These are phyloP conservation scores for Megalops atlanticus DNA, from an alignment of 2,113 vertebrate species.

Conservation along the genomic window DNA sequence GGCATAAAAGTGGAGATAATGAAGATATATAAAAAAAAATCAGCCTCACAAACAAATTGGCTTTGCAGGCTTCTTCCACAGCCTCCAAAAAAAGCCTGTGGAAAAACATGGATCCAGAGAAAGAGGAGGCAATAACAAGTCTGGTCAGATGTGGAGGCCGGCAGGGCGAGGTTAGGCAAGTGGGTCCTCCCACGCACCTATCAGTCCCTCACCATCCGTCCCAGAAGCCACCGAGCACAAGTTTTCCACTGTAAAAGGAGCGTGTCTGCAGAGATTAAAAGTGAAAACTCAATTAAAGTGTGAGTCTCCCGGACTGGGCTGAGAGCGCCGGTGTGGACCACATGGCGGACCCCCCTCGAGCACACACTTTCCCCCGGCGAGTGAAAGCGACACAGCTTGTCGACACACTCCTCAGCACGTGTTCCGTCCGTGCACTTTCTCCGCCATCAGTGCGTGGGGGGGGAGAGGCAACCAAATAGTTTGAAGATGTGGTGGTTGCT, in stretches of 20 bases:
- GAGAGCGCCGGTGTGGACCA: constrained; percentile 32
- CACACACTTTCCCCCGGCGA: not conserved
- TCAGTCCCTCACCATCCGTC: no score
- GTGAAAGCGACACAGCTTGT: constrained; percentile 26
- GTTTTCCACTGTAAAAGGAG: no score
- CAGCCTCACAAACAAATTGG: no score
- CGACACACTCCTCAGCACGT: constrained; percentile 7
- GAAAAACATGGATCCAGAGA: not conserved
- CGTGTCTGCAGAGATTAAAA: no score
- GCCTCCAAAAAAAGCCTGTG: not conserved
- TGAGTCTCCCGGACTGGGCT: constrained; percentile 16
- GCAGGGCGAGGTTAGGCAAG: no score
- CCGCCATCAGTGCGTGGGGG: not conserved
- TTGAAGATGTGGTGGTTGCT: constrained; percentile 21
- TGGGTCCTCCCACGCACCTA: no score
- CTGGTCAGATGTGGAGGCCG: no score
- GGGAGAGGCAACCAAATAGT: constrained; percentile 5
- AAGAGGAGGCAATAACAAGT: not conserved
- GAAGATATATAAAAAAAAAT: no score
- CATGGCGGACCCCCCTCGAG: constrained; percentile 14
- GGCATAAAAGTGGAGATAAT: no score
- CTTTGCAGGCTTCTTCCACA: not conserved
- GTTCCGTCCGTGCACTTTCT: constrained; percentile 3
- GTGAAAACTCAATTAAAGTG: constrained; percentile 27
- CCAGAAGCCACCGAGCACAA: no score